Base-by-base conservation (phyloP, 2,888 invertebrate species). In the Ectemnius cavifrons region DNA sequence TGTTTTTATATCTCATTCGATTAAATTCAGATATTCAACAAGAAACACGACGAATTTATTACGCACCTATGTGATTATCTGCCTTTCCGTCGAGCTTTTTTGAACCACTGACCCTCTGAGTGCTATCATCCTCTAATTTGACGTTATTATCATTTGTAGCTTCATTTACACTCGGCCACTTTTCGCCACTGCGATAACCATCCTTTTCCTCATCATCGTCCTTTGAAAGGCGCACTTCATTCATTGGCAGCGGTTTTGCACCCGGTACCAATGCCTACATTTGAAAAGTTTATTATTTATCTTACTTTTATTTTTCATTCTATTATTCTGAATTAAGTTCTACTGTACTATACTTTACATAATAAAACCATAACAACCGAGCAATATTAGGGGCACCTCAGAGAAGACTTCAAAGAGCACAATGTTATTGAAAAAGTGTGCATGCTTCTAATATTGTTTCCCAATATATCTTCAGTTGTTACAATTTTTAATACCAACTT, bases 251-350 rank as follows among this genome's bases (percentile, higher is more conserved):
- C 63, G 92, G 92, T 76, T 91, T 92, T 18, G 91, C 92, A 69
- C 92, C 92, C 63, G 92, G 92, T 57, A 92, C 91, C 49, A 92
- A 79, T 47, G 85, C 90, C 92, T 92, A 64, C 37, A 57, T 23
- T 23, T 23, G 2, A 61, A 28, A 63, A 59, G 46, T 45, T 1
- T 46, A 4, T 14, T 23, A 23, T 23, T 23, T 23, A 23, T 23
- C 2, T 2, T 23, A 0, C 0, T 23, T 23, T 2, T 23, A 0
- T 2, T 23, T 23, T 23, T 23, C 23, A 23, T 23, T 23, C 20
- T 2, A 2, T 20, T 20, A 1, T 20, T 20, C 20, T 20, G 20
- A 20, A 23, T 23, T 23, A 23, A 23, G 23, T 23, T 23, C 3
- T 2, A 23, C 23, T 3, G 23, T 23, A 23, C 23, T 23, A 23